Evolutionary conservation across 2,888 invertebrate species (phyloP).

Genomic region (Gortyna flavago): DNA sequence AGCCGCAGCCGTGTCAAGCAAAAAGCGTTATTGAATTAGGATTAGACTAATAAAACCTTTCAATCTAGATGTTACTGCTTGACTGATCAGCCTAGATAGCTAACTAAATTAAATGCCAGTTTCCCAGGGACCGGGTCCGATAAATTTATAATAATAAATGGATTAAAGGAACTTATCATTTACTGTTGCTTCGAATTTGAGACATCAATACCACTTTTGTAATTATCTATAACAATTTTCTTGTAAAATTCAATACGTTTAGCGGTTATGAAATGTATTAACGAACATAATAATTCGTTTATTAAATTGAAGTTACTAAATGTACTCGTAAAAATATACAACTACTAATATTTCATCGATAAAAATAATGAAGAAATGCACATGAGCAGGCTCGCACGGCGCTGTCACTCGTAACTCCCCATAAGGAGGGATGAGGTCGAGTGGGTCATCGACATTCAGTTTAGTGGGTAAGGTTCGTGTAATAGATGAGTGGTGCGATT

Average conservation of each 20-base stretch:
- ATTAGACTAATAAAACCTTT: conserved; percentile 87
- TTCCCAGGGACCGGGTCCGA: conserved; percentile 85
- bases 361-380: conserved; percentile 66
- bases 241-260: conserved; percentile 34
- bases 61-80: conserved; percentile 88
- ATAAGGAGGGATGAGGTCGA: conserved; percentile 76
- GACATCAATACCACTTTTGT: conserved; percentile 51
- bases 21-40: conserved; percentile 87
- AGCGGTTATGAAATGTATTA: conserved; percentile 27
- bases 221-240: conserved; percentile 36
- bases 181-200: conserved; percentile 48
- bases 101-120: conserved; percentile 87
- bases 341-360: conserved; percentile 53
- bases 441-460: conserved; percentile 82
- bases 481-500: conserved; percentile 86
- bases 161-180: conserved; percentile 61
- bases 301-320: conserved; percentile 46
- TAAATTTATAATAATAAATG: conserved; percentile 65
- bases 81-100: conserved; percentile 86
- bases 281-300: conserved; percentile 24
- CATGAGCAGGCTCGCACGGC: conserved; percentile 67
- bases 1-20: conserved; percentile 75
- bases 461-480: conserved; percentile 83
- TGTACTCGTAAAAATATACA: conserved; percentile 21
- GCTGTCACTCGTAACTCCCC: conserved; percentile 77